Evolutionary conservation across 2,888 invertebrate species (phyloP), one percentile per base, ranked within the genome.

Genomic region (Mesorhabditis spiculigera): DNA sequence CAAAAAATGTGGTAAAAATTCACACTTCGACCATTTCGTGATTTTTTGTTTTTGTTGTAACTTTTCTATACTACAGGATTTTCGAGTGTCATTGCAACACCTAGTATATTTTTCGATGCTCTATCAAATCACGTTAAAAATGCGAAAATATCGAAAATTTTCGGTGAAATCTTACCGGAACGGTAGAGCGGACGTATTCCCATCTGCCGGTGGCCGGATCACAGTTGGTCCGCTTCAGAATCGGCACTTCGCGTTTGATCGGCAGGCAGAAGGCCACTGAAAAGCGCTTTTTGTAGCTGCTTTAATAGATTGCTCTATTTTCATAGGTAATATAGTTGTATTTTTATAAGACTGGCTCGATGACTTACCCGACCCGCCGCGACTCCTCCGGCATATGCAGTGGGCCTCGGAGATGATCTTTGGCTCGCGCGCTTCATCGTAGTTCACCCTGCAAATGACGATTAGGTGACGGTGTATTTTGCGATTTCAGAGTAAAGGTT

Each of bases 391-490:
- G 70, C 84, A 84, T 5, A 82, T 67, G 62, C 84, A 84, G 13
- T 74, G 74, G 1, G 82, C 82, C 68, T 83, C 84, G 13, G 81
- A 76, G 16, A 84, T 71, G 16, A 81, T 73, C 71, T 85, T 81
- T 16, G 84, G 84, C 65, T 84, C 83, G 1, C 84, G 76, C 8
- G 75, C 73, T 44, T 84, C 84, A 69, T 84, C 84, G 68, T 73
- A 80, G 61, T 79, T 81, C 6, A 81, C 73, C 67, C 78, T 77
- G 76, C 45, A 79, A n/a, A 13, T 50, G 58, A 50, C 28, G 28
- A 28, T 28, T 28, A 71, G 61, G 10, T 6, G 65, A 63, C 10
- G 4, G 10, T 4, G 13, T 5, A 42, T 89, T 95, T 95, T 8
- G 28, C 13, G 41, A 44, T 66, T 8, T 16, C 41, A 61, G 10